Base-by-base conservation (phyloP, 2,113 vertebrate species). In the Grammomys dolichurus region DNA sequence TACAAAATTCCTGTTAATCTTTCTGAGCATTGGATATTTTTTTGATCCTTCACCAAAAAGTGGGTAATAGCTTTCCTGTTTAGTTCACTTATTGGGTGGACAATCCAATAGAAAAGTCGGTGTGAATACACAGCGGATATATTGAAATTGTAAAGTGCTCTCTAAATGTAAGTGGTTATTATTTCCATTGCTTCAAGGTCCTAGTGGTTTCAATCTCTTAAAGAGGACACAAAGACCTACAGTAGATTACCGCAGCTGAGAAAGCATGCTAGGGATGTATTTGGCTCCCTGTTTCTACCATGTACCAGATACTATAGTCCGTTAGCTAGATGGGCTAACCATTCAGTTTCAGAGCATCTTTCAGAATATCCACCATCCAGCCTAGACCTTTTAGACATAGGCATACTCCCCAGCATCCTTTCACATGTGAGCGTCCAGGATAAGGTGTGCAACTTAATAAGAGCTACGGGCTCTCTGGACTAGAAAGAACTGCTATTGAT, bases 131-230 rank as follows among this genome's bases (percentile, higher is more conserved):
- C 7, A 31, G 1, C 67, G 60, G 93, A 90, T 95, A 94, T 69
- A 96, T 36, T 94, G 60, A 94, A 94, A 89, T 69, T 65, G 93
- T 96, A 76, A 95, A 95, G 33, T 73, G n/a, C 14, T 97, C n/a
- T 95, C 86, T 40, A 96, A 95, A 86, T 51, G 3, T 82, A 96
- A 92, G 19, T 91, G 67, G 86, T 78, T 94, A 89, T 89, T 95
- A 92, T 97, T 96, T 93, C 40, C 60, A 94, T 89, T 90, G 82
- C 81, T 92, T 89, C 75, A 65, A 95, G 36, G 58, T 91, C 88
- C 84, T 95, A 33, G 90, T 95, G 17, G 31, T 84, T 97, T 94
- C 70, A 36, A 14, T 67, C 80, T 92, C 80, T 89, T 92, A 36
- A 87, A 89, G 70, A 93, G 95, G 75, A 97, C 69, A 95, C 69